Conservation (phyloP, 92 coral and sea anemone genomes). For the Micromussa lordhowensis region DNA sequence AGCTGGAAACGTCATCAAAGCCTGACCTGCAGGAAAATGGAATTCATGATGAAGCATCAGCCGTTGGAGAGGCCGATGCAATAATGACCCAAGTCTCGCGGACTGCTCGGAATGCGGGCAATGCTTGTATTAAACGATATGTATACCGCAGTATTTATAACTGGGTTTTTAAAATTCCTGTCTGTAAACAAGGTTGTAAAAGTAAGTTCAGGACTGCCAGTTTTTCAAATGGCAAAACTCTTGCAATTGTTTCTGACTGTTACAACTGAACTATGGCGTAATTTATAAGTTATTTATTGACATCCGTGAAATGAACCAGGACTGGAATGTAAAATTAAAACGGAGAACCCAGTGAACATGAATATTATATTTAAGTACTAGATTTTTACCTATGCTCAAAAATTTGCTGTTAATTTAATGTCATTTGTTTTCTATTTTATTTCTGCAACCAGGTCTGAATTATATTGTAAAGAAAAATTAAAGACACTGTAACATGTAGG, state of each 20-base stretch:
- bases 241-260: not conserved
- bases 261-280: not conserved
- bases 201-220: not conserved
- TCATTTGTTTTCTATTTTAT: not conserved
- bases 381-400: not conserved
- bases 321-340: not conserved
- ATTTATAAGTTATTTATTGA: not conserved
- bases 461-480: no score
- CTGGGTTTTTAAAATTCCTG: not conserved
- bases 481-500: no score
- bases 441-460: no score
- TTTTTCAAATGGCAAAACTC: slow-evolving; percentile 6
- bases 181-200: slow-evolving; percentile 1
- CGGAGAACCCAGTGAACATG: no score
- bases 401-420: no score
- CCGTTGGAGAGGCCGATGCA: not conserved
- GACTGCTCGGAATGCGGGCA: not conserved
- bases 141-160: not conserved
- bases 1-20: not conserved
- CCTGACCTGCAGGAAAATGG: not conserved
- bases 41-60: no score
- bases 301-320: not conserved
- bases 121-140: not conserved
- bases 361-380: not conserved
- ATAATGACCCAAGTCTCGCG: no score